Evolutionary conservation across 2,113 vertebrate species (phyloP).

Genomic region (Pontoporia blainvillei): DNA sequence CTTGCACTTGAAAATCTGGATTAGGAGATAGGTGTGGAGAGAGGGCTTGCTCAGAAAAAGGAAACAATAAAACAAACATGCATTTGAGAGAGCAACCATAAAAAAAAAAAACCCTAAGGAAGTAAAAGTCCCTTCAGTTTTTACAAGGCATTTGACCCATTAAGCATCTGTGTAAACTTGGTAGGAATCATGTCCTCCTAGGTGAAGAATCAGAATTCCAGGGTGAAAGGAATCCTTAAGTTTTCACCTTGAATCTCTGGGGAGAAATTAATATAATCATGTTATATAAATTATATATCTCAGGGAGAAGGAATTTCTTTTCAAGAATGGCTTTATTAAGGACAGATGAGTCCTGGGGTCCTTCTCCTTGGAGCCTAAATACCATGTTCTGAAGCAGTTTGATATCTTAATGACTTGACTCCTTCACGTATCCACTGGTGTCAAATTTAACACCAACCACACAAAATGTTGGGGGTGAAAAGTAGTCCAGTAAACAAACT

Average conservation of each 20-base stretch:
- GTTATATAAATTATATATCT: neutral
- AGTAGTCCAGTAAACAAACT: slow-evolving; percentile 71
- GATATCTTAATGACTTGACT: slow-evolving; percentile 56
- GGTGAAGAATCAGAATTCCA: neutral
- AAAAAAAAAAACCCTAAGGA: neutral
- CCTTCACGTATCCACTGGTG: slow-evolving; percentile 41
- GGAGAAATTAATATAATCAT: neutral
- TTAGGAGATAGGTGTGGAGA: neutral
- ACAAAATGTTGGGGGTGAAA: slow-evolving; percentile 68
- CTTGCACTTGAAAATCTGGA: neutral
- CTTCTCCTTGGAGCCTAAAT: slow-evolving; percentile 14
- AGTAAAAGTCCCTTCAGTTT: neutral
- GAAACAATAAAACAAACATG: neutral
- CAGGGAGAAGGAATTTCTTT: neutral
- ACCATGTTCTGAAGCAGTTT: slow-evolving; percentile 43
- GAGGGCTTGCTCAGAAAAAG: neutral
- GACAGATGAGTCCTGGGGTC: neutral
- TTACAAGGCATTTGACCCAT: neutral
- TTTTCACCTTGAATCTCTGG: neutral
- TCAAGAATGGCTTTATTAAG: slow-evolving; percentile 31
- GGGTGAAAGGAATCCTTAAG: neutral
- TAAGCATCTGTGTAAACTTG: neutral
- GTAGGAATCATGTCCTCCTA: neutral
- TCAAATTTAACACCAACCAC: slow-evolving; percentile 71
- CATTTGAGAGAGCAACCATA: neutral